A percentile compares a stretch with the other conserved stretches of the same genome.
Conservation (phyloP, 2,888 invertebrate genomes). For the Andrena bicolor region DNA sequence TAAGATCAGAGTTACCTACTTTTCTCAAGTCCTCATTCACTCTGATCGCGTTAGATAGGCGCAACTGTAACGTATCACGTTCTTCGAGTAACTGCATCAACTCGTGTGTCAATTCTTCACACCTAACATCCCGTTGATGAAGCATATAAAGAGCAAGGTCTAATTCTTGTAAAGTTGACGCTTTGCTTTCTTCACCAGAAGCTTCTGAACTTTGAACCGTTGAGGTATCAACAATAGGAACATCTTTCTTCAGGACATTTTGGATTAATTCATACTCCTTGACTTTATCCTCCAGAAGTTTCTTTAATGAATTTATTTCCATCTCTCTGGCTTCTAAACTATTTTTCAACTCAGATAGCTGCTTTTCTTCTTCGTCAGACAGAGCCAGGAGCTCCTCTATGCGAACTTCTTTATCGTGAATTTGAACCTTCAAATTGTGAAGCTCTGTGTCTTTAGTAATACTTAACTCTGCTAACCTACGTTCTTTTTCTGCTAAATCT, state of each 20-base stretch:
- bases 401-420: conserved; percentile 85
- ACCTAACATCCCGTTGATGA: conserved; percentile 94
- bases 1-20: conserved; percentile 45
- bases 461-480: conserved; percentile 84
- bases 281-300: conserved; percentile 88
- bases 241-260: conserved; percentile 74
- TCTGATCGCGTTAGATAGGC: conserved; percentile 92
- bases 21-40: conserved; percentile 89
- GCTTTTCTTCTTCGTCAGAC: conserved; percentile 87
- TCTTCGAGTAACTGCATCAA: conserved; percentile 93
- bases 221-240: conserved; percentile 56
- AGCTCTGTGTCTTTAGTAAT: conserved; percentile 91
- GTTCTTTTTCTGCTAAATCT: conserved; percentile 75
- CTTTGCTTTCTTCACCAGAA: conserved; percentile 75
- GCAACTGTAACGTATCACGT: conserved; percentile 93
- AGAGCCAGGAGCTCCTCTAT: conserved; percentile 86
- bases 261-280: conserved; percentile 87
- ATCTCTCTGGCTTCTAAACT: conserved; percentile 90
- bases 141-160: conserved; percentile 94
- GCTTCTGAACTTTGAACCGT: conserved; percentile 34
- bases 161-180: conserved; percentile 86
- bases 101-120: conserved; percentile 94
- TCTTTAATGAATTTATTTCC: conserved; percentile 86
- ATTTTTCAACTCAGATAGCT: conserved; percentile 87
- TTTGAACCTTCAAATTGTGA: conserved; percentile 89